These are phyloP conservation scores for Chrysotoxum bicinctum DNA, from an alignment of 2,888 invertebrate species.

Conservation along the genomic window DNA sequence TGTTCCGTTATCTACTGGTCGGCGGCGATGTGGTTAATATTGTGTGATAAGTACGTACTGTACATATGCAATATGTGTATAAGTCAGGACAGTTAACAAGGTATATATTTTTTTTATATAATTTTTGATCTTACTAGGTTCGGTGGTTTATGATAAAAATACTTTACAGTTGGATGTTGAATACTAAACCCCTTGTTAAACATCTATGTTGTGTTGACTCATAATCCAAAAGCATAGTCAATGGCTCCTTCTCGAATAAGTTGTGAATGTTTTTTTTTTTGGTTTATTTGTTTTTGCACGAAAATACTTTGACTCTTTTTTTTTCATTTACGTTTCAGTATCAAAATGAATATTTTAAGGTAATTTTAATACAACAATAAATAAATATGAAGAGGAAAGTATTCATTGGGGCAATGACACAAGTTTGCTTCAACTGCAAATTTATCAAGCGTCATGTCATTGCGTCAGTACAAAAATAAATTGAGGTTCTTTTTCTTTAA, in stretches of 20 bases:
- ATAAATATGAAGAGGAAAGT: background rate
- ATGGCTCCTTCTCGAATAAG: background rate
- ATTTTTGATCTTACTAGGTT: background rate
- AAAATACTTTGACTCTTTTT: constrained; percentile 15
- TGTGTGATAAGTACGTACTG: too few relatives aligned
- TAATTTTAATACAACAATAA: constrained; percentile 20
- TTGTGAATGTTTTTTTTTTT: constrained; percentile 2
- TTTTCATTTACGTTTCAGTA: constrained; percentile 13
- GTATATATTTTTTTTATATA: background rate
- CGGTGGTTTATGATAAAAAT: background rate
- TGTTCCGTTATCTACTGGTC: background rate
- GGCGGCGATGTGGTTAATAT: too few relatives aligned
- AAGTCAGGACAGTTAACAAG: background rate
- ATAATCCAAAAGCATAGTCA: background rate
- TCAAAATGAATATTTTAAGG: constrained; percentile 34
- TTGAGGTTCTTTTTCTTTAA: constrained; percentile 19
- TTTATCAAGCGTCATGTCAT: constrained; percentile 1
- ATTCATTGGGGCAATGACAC: constrained; percentile 10
- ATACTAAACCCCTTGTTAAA: background rate
- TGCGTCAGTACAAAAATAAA: constrained; percentile 8
- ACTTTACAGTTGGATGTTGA: background rate
- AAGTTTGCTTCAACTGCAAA: constrained; percentile 14
- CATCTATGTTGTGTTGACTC: constrained; percentile 36
- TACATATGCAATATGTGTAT: background rate
- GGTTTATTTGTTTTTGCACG: background rate